Conservation (phyloP, 2,797 vertebrate genomes). For the Lacerta agilis region DNA sequence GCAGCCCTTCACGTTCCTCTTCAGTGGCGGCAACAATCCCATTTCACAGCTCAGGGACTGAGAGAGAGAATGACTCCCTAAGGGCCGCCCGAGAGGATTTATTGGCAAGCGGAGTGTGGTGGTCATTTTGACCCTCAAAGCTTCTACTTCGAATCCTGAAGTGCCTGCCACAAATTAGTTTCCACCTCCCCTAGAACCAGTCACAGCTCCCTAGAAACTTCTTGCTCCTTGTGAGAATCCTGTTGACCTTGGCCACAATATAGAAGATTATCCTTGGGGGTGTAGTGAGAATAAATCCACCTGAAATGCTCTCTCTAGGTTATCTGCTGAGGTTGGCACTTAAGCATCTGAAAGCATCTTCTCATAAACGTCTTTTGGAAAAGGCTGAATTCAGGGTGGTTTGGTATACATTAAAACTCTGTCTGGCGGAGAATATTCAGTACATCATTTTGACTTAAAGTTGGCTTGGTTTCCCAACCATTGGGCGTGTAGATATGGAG, state of each 20-base stretch:
- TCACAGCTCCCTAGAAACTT: background rate
- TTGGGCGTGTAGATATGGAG: conserved; percentile 26
- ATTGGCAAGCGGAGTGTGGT: background rate
- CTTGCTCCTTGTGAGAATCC: background rate
- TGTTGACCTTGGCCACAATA: conserved; percentile 44
- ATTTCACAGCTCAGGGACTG: background rate
- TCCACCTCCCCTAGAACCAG: background rate
- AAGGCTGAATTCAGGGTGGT: conserved; percentile 4
- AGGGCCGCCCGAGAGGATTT: background rate
- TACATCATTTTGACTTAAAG: conserved; percentile 39
- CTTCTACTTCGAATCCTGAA: too few species aligned
- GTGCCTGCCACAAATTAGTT: background rate
- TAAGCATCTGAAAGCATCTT: background rate
- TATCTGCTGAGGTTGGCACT: conserved; percentile 34
- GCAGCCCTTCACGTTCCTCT: background rate
- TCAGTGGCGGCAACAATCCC: background rate
- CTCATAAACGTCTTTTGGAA: background rate
- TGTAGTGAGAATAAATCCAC: background rate
- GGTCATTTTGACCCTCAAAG: background rate
- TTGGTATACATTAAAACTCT: conserved; percentile 9
- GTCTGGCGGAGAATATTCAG: background rate
- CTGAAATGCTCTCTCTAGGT: conserved; percentile 47
- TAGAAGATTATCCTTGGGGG: conserved; percentile 13
- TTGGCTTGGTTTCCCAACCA: conserved; percentile 35
- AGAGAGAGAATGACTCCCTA: background rate